Evolutionary conservation across 1,140 invertebrate genomes (phyloP).

Genomic region (Pogonus chalceus): DNA sequence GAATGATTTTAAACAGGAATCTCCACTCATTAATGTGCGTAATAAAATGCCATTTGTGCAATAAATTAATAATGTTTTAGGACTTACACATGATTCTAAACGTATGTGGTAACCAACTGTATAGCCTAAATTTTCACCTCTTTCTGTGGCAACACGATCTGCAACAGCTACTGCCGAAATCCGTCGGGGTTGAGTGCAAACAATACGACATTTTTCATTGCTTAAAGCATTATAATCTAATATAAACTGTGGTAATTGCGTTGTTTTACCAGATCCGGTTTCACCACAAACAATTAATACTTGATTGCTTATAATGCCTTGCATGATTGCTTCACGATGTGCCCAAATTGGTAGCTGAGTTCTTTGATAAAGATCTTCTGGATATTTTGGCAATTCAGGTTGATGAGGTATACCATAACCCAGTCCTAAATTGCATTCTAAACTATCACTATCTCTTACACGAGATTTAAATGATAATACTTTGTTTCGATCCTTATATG

Average conservation of each 20-base stretch:
- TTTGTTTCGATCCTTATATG: conserved; percentile 24
- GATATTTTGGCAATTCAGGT: conserved; percentile 1
- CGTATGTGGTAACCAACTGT: conserved; percentile 92
- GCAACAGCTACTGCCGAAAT: conserved; percentile 82
- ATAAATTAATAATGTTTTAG: conserved; percentile 76
- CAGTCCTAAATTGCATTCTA: conserved; percentile 3
- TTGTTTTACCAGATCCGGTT: conserved; percentile 85
- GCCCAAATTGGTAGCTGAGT: conserved; percentile 47
- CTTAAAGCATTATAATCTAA: conserved; percentile 61
- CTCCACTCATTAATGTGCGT: conserved; percentile 71
- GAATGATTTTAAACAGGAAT: conserved; percentile 42
- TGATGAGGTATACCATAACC: conserved; percentile 8
- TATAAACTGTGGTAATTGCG: conserved; percentile 84
- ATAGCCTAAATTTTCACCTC: conserved; percentile 75
- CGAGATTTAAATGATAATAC: not conserved
- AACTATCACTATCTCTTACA: not conserved
- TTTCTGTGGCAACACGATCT: conserved; percentile 71
- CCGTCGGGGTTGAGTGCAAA: conserved; percentile 87
- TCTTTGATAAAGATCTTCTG: conserved; percentile 40
- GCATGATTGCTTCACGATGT: conserved; percentile 42
- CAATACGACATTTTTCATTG: conserved; percentile 67
- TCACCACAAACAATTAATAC: conserved; percentile 65
- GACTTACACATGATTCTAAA: conserved; percentile 69
- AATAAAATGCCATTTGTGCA: conserved; percentile 87
- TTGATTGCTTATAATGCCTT: conserved; percentile 41